These are phyloP conservation scores for Benthosema pterotum DNA, from an alignment of 2,797 vertebrate genomes.

Conservation along the genomic window DNA sequence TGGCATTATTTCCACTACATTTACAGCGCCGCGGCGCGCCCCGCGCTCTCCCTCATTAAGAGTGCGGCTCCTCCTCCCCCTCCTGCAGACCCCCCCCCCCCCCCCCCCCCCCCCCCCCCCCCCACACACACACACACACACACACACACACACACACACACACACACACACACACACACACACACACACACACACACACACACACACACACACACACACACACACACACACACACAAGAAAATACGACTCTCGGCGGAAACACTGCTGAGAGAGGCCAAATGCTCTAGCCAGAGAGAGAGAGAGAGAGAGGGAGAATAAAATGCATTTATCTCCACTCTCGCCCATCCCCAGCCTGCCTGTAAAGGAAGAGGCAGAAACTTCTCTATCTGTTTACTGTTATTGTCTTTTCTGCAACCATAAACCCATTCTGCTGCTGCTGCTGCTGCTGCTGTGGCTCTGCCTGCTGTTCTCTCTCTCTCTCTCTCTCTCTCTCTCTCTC, in stretches of 20 bases:
- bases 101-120: no score
- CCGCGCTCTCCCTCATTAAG: slow-evolving; percentile 68
- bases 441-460: slow-evolving; percentile 30
- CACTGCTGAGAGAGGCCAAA: slow-evolving; percentile 57
- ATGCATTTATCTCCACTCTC: slow-evolving; percentile 69
- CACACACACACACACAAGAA: no score
- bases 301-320: slow-evolving; percentile 46
- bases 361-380: slow-evolving; percentile 62
- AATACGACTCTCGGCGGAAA: slow-evolving; percentile 45
- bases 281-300: slow-evolving; percentile 27
- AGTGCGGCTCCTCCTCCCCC: slow-evolving; percentile 36
- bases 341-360: slow-evolving; percentile 59
- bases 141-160: no score
- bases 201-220: no score
- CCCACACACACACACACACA: no score
- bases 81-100: no score
- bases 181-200: no score
- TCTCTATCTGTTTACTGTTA: slow-evolving; percentile 77
- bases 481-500: not conserved
- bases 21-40: slow-evolving; percentile 59
- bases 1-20: slow-evolving; percentile 73
- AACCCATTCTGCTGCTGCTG: slow-evolving; percentile 54
- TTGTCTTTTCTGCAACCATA: slow-evolving; percentile 71
- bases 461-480: slow-evolving; percentile 5
- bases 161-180: no score